These are phyloP conservation scores for Cynopterus sphinx DNA, from an alignment of 2,797 vertebrate genomes.

Conservation along the genomic window DNA sequence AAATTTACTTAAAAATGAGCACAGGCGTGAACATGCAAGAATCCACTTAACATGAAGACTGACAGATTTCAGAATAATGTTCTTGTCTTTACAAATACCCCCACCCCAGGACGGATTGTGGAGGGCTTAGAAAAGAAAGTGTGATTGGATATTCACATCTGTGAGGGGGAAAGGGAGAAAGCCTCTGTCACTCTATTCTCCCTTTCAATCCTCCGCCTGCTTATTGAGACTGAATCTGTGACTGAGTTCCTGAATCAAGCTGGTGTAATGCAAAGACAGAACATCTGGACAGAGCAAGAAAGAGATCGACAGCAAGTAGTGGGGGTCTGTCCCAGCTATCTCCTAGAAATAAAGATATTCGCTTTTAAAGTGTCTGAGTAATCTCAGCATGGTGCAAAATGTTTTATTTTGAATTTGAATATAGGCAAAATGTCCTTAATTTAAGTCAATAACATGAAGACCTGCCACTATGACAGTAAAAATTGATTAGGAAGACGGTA, in stretches of 20 bases:
- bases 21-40: slow-evolving; percentile 54
- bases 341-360: neutral
- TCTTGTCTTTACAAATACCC: neutral
- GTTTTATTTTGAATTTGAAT: slow-evolving; percentile 17
- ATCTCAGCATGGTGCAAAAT: neutral
- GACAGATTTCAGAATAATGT: slow-evolving; percentile 51
- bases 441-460: neutral
- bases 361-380: neutral
- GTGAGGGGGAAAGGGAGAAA: slow-evolving; percentile 17
- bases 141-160: neutral
- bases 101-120: neutral
- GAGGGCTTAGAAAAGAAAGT: slow-evolving; percentile 35
- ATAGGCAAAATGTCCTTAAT: neutral
- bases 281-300: slow-evolving; percentile 53
- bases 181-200: neutral
- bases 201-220: neutral
- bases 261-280: neutral
- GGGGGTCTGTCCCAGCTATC: neutral
- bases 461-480: neutral
- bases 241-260: neutral
- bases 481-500: neutral
- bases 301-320: neutral
- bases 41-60: slow-evolving; percentile 55
- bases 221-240: neutral
- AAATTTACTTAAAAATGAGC: slow-evolving; percentile 69